Evolutionary conservation across 2,113 vertebrate species (phyloP), one percentile per base, ranked within the genome.

Genomic region (Xyrauchen texanus): DNA sequence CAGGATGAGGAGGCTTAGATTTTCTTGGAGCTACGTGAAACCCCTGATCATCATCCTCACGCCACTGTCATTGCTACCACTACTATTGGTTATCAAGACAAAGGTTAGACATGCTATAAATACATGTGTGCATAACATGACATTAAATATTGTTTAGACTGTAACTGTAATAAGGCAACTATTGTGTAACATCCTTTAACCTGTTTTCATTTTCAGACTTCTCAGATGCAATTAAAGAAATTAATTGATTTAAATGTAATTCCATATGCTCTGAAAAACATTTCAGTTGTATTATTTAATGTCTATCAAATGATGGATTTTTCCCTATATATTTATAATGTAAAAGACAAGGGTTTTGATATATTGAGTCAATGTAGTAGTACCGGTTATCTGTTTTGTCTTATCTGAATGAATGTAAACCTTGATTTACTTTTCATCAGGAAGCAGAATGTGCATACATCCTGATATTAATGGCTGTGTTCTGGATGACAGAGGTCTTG

Each of bases 401-500:
- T 58, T 15, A 58, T 58, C 44, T 12, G n/a, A 63, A 49, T 63
- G 58, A 10, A 3, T 78, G 12, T 60, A 16, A 52, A 77, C 64
- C 7, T 46, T 66, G 0, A 10, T 78, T 16, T 64, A 8, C 11
- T 65, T 80, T 86, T 16, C 86, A 90, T 34, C 44, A 98, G 97
- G 95, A 94, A 91, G 93, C 95, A 88, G 86, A 94, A 92, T 97
- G 96, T 89, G 95, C 94, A 1, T 98, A 95, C 66, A 91, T 87
- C 0, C 82, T 98, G 75, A 89, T 96, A 11, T 84, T 97, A n/a
- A 89, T 98, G 78, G 95, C 93, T 3, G 82, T 92, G 7, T 94
- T 93, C 91, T 98, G 96, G 96, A 88, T 96, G 46, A 95, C 94
- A 0, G 96, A 98, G 88, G 92, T 92, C 52, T 81, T 97, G 78